Percentiles rank a stretch among this genome's conserved stretches.
Evolutionary conservation across 2,797 vertebrate species (phyloP).

Genomic region (Mastacembelus armatus): DNA sequence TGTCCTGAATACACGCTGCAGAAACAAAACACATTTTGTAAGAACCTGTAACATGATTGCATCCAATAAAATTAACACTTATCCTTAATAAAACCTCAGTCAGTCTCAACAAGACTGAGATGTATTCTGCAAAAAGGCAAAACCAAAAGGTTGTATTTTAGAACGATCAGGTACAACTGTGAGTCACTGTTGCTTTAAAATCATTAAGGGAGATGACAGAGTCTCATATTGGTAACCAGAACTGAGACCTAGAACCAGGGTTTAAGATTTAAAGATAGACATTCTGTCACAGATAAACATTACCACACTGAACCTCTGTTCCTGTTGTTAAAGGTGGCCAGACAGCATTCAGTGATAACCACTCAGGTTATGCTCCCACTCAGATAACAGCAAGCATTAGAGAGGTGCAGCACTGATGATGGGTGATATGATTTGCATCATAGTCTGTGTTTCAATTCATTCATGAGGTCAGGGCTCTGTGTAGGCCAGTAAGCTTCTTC

Average conservation of each 20-base stretch:
- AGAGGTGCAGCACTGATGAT: no score
- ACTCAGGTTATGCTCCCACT: no score
- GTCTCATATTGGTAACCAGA: not conserved
- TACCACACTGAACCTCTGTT: not conserved
- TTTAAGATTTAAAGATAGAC: not conserved
- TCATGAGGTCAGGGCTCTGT: no score
- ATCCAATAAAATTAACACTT: not conserved
- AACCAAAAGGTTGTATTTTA: not conserved
- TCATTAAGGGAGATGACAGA: not conserved
- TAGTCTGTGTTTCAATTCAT: no score
- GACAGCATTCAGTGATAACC: not conserved
- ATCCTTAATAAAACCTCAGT: fast-evolving
- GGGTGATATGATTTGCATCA: no score
- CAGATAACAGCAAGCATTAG: no score
- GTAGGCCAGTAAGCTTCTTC: no score
- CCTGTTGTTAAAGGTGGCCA: not conserved
- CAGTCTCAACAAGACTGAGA: not conserved
- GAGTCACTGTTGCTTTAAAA: slow-evolving; percentile 7
- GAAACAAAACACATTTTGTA: slow-evolving; percentile 31
- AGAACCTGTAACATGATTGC: not conserved
- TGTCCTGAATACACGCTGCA: slow-evolving; percentile 97
- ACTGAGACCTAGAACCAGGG: slow-evolving; percentile 8
- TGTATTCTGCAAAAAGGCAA: not conserved
- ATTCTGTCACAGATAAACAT: not conserved
- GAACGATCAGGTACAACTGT: not conserved